Base-by-base conservation (phyloP, 2,888 invertebrate species). In the Pseudococcus longispinus region DNA sequence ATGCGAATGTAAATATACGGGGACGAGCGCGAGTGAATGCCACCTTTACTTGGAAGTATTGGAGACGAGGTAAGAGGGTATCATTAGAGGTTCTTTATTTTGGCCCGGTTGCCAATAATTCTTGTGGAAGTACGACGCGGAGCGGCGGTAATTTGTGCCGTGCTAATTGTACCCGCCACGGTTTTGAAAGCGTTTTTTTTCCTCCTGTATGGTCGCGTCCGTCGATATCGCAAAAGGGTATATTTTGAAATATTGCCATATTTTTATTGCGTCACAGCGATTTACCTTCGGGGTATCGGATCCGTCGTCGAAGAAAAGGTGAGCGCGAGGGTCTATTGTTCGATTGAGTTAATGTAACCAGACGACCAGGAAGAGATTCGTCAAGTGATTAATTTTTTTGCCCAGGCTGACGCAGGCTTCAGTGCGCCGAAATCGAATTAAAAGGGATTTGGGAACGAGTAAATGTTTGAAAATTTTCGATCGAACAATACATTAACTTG, bases 221-320 rank as follows among this genome's bases (percentile, higher is more conserved):
- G n/a, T 32, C 32, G 13, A 18, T 11, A 42, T 80, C 77, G 77
- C 26, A 29, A 70, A 80, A 80, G 77, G 77, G 77, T 80, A 80
- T 80, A 60, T 60, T 80, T 80, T 80, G 77, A 80, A 80, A 80
- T 80, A 80, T 80, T 29, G 77, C 77, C 77, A 42, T 32, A 42
- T 80, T 80, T 80, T 80, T 80, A 80, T 80, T 80, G 77, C 77
- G 77, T 80, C 77, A 80, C 77, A 80, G 20, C 42, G 77, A 80
- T 80, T 80, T 80, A 80, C 70, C 29, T 70, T 70, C 60, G 15
- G 29, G 70, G 29, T 70, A 70, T 70, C 29, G 70, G 15, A 70
- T 29, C 8, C 5, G 70, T 4, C 8, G 13, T 32, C 1, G 20
- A 42, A 80, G 26, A 42, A 42, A 80, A 80, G 42, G 77, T 37